phyloP scores from a whole-genome alignment of 1,140 invertebrate species.

The Rhynchophorus ferrugineus region DNA sequence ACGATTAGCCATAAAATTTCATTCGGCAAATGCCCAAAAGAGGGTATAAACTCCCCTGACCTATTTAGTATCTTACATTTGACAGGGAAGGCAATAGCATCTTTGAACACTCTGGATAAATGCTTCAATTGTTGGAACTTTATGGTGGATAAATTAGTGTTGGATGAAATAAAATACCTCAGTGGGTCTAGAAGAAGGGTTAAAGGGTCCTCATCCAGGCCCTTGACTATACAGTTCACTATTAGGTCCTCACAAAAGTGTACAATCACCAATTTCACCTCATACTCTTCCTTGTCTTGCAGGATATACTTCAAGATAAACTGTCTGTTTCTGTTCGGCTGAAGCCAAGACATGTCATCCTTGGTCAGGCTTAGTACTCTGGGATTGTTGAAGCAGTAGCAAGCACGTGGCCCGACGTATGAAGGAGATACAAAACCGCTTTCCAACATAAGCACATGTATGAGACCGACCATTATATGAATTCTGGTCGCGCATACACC shows the following conservation, averaged over 20 bases:
- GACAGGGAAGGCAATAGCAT: slow-evolving; percentile 29
- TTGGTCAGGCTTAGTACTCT: slow-evolving; percentile 23
- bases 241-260: slow-evolving; percentile 32
- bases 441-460: slow-evolving; percentile 37
- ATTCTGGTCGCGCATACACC: slow-evolving; percentile 14
- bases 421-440: slow-evolving; percentile 31
- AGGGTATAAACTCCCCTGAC: slow-evolving; percentile 17
- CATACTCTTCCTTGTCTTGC: slow-evolving; percentile 14
- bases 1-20: slow-evolving; percentile 31
- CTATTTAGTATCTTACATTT: slow-evolving; percentile 28
- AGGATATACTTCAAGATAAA: slow-evolving; percentile 26
- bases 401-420: slow-evolving; percentile 11
- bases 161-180: slow-evolving; percentile 31
- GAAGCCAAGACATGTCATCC: slow-evolving; percentile 16
- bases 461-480: slow-evolving; percentile 32
- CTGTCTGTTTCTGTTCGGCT: slow-evolving; percentile 24
- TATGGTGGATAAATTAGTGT: slow-evolving; percentile 16
- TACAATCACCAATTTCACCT: slow-evolving; percentile 24
- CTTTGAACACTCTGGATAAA: slow-evolving; percentile 33
- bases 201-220: slow-evolving; percentile 17
- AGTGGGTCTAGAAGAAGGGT: slow-evolving; percentile 31
- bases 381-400: slow-evolving; percentile 27
- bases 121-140: slow-evolving; percentile 31
- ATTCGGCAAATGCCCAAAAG: slow-evolving; percentile 32
- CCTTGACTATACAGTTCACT: slow-evolving; percentile 30